A percentile compares a stretch with the other conserved stretches of the same genome.
These are phyloP conservation scores for Neuroterus valhalla DNA, from an alignment of 1,140 invertebrate genomes.

Conservation along the genomic window DNA sequence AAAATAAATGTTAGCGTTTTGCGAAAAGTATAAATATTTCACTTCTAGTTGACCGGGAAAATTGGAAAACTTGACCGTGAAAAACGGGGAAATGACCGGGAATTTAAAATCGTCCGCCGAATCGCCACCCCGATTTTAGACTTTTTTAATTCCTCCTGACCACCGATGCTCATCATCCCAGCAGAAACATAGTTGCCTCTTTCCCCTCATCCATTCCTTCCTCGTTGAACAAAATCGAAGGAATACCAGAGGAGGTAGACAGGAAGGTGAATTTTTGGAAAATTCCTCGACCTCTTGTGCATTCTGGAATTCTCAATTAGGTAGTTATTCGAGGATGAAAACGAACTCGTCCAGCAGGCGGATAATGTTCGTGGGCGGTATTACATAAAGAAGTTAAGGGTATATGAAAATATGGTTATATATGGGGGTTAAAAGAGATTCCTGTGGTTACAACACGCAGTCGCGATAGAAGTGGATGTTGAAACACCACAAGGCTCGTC, in stretches of 20 bases:
- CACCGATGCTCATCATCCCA: no score
- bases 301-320: slow-evolving; percentile 22
- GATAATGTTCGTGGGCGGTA: slow-evolving; percentile 3
- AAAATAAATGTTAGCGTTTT: no score
- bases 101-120: no score
- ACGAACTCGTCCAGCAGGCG: slow-evolving; percentile 13
- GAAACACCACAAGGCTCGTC: slow-evolving; percentile 45
- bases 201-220: no score
- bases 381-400: slow-evolving; percentile 26
- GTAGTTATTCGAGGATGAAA: slow-evolving; percentile 19
- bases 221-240: not conserved
- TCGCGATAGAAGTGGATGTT: slow-evolving; percentile 51
- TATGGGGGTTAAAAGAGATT: slow-evolving; percentile 55
- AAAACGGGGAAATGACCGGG: no score
- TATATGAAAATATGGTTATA: slow-evolving; percentile 25
- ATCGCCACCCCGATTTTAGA: no score
- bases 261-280: not conserved
- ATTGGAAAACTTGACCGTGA: no score
- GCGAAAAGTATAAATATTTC: no score
- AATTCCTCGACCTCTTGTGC: not conserved
- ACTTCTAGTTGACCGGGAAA: no score
- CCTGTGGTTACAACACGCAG: slow-evolving; percentile 45
- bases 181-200: no score
- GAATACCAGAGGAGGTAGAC: not conserved
- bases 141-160: no score